These are phyloP conservation scores for Julus scanicus DNA, from an alignment of 2,888 invertebrate genomes.

Conservation along the genomic window DNA sequence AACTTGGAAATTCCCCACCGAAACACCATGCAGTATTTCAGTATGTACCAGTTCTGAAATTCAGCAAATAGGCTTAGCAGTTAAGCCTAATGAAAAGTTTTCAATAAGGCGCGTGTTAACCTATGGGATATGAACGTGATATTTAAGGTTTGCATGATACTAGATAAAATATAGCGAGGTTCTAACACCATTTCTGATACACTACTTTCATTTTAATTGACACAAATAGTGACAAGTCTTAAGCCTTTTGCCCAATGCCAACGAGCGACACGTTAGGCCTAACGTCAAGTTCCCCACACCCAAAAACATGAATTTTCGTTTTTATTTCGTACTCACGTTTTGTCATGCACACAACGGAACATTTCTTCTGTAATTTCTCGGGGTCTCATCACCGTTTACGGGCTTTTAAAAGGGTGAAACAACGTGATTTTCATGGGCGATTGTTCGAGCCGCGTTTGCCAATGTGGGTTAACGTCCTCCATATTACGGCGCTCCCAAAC, in stretches of 20 bases:
- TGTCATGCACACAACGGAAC: not conserved
- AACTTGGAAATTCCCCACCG: no score
- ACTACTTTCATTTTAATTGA: not conserved
- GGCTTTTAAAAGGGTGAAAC: not conserved
- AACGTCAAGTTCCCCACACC: not conserved
- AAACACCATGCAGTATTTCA: not conserved
- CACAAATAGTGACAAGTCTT: not conserved
- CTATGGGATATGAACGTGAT: not conserved
- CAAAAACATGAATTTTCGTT: not conserved
- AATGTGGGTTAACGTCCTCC: not conserved
- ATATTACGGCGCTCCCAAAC: not conserved
- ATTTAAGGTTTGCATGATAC: not conserved
- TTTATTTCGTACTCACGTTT: constrained; percentile 31
- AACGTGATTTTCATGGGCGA: not conserved
- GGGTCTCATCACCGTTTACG: not conserved
- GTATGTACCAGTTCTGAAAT: not conserved
- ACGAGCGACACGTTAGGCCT: not conserved
- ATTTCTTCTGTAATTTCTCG: not conserved
- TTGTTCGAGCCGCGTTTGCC: not conserved
- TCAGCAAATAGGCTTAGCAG: not conserved
- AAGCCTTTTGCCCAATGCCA: not conserved
- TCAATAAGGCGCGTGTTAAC: not conserved
- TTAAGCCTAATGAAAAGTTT: not conserved
- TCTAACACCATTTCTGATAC: not conserved
- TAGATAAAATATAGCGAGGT: not conserved